Percentiles rank a stretch among this genome's conserved stretches.
Evolutionary conservation across 2,113 vertebrate species (phyloP).

Genomic region (Podiceps cristatus): DNA sequence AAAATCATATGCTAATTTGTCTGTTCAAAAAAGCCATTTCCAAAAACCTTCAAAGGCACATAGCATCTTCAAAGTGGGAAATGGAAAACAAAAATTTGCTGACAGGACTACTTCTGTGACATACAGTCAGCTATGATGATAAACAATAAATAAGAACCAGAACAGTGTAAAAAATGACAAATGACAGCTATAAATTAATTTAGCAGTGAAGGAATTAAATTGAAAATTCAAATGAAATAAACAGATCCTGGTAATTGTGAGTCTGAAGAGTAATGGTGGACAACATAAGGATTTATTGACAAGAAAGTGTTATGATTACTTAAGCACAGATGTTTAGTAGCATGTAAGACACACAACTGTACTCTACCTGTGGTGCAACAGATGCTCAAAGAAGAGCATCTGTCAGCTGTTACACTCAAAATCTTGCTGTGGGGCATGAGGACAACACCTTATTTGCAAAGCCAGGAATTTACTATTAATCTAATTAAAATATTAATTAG

Average conservation of each 20-base stretch:
- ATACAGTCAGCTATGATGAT: background rate
- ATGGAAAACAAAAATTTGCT: background rate
- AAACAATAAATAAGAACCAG: background rate
- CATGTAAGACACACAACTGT: background rate
- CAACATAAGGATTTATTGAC: background rate
- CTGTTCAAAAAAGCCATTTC: background rate
- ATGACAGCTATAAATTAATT: background rate
- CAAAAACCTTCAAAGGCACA: background rate
- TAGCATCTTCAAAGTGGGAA: background rate
- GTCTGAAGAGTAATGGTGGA: background rate
- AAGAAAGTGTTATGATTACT: background rate
- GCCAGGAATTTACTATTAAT: background rate
- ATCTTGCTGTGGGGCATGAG: background rate
- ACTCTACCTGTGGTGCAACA: background rate
- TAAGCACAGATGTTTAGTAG: background rate
- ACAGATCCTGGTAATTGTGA: background rate
- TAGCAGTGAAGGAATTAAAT: background rate
- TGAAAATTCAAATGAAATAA: background rate
- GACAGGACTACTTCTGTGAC: background rate
- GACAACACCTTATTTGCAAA: background rate
- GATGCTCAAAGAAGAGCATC: background rate
- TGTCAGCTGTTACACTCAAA: background rate
- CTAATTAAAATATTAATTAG: background rate
- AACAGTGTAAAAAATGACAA: background rate
- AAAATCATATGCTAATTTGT: background rate